A percentile compares a stretch with the other conserved stretches of the same genome.
Conservation (phyloP, 2,797 vertebrate genomes). For the Labroides dimidiatus region DNA sequence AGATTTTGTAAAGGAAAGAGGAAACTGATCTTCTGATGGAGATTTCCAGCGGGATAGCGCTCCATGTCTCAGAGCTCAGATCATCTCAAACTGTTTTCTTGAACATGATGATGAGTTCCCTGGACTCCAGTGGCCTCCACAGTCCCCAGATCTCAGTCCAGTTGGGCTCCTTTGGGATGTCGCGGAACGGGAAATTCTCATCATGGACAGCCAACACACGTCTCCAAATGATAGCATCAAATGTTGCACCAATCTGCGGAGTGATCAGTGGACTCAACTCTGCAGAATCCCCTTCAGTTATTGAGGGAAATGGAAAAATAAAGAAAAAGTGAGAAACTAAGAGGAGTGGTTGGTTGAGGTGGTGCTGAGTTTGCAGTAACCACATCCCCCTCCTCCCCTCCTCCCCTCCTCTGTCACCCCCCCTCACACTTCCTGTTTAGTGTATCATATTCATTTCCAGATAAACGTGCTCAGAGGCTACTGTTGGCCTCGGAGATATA, state of each 20-base stretch:
- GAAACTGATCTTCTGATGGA: too few species aligned
- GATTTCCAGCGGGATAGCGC: too few species aligned
- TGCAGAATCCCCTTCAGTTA: neutral
- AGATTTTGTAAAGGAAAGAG: too few species aligned
- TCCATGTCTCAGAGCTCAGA: too few species aligned
- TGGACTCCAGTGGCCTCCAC: too few species aligned
- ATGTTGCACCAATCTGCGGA: neutral
- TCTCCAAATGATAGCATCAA: too few species aligned
- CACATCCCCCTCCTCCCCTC: constrained; percentile 15
- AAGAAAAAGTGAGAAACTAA: constrained; percentile 21
- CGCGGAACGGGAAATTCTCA: too few species aligned
- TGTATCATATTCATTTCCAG: constrained; percentile 78
- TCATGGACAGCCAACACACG: too few species aligned
- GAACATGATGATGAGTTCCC: too few species aligned
- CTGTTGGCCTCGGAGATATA: constrained; percentile 70
- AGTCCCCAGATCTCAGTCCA: too few species aligned
- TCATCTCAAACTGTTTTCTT: too few species aligned
- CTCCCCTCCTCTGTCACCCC: constrained; percentile 23
- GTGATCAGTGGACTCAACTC: neutral
- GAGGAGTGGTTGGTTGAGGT: constrained; percentile 3
- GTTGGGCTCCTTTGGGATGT: too few species aligned
- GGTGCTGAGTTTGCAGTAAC: constrained; percentile 65
- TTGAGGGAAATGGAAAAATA: neutral
- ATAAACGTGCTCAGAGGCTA: constrained; percentile 78
- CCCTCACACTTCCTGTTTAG: constrained; percentile 61